Base-by-base conservation (phyloP, 2,797 vertebrate genomes). In the Phyllotis vaccarum region DNA sequence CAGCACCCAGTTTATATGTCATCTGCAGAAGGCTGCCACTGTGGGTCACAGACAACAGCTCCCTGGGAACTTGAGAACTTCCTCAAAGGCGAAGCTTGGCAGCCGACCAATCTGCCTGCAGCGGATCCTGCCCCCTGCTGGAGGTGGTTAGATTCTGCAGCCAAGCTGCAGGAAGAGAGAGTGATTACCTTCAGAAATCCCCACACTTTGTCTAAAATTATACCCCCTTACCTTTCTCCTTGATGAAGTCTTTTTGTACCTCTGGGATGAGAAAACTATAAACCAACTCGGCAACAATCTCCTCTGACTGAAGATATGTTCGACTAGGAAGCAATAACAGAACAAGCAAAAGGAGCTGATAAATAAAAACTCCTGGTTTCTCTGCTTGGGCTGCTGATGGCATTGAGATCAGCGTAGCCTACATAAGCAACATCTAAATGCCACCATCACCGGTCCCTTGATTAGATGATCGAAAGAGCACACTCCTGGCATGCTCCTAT, bases 241-340 rank as follows among this genome's bases (percentile, higher is more conserved):
- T 99, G 96, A 98, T 82, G 5, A 78, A 98, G 17, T 97, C 98
- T 98, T 99, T 99, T 97, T 99, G 98, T 3, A 99, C 98, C 97
- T 99, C 99, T n/a, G 99, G 99, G 96, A 99, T 99, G 40, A 99
- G 98, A 98, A 99, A 99, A 93, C 99, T 98, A 96, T 99, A 99
- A 96, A 99, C 99, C 98, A 99, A 95, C 98, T 99, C 99, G 3
- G 99, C 99, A 95, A 99, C 99, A 68, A 99, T 99, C 98, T 99
- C 99, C 97, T 99, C 99, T 3, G 99, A 99, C 98, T 99, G 99
- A 90, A 98, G 98, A 58, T 21, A 96, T 94, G 98, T 99, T 95
- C 96, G 98, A 82, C 99, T 99, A 52, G 27, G 95, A 92, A 94
- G 91, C n/a, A 96, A 80, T 94, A 37, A 83, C 96, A 58, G 70